phyloP scores from a whole-genome alignment of 1,140 invertebrate species.

The Lepidotrigona ventralis region DNA sequence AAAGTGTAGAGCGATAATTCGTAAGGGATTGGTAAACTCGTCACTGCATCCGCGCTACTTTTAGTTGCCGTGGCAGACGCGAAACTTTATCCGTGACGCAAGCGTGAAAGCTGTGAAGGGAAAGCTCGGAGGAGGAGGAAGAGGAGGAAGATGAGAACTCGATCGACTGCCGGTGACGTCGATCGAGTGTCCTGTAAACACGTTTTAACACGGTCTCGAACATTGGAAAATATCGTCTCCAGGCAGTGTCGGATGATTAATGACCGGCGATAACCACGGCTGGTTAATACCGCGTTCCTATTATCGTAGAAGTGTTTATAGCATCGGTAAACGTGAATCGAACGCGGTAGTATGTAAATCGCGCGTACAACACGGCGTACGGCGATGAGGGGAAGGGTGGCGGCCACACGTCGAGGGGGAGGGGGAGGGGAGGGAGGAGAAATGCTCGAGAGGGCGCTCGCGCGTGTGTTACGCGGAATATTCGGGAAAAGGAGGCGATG shows the following conservation, averaged over 20 bases:
- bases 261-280: slow-evolving; percentile 49
- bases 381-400: neutral
- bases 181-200: neutral
- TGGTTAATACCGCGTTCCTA: slow-evolving; percentile 58
- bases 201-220: slow-evolving; percentile 12
- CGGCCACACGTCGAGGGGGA: neutral
- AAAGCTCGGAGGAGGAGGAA: no score
- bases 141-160: neutral
- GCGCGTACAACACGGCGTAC: slow-evolving; percentile 47
- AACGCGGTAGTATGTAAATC: slow-evolving; percentile 68
- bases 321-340: slow-evolving; percentile 63
- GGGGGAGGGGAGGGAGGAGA: neutral
- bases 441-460: neutral
- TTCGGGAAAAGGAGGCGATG: neutral
- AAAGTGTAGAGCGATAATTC: no score
- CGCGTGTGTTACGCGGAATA: neutral
- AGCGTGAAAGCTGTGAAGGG: no score
- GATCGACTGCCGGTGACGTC: neutral
- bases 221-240: slow-evolving; percentile 50
- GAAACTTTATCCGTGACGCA: neutral
- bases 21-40: no score
- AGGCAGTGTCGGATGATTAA: slow-evolving; percentile 47
- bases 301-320: slow-evolving; percentile 65
- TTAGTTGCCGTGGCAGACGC: no score
- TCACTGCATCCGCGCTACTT: no score